Conservation (phyloP, 2,797 vertebrate genomes). For the Lepilemur ruficaudatus region DNA sequence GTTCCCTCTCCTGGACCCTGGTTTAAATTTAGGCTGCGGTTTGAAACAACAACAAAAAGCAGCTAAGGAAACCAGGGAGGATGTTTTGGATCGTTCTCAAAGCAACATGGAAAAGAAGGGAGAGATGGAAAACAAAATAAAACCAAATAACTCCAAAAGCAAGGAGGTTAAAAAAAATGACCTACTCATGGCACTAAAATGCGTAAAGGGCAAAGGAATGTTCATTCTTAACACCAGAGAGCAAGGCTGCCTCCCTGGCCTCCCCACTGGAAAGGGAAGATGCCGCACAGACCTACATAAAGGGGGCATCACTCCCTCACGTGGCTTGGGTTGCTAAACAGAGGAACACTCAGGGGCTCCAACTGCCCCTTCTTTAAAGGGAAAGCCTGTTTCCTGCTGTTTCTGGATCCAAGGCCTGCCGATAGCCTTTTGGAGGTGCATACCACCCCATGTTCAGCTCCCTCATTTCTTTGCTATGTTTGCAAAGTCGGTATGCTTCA, state of each 20-base stretch:
- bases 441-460: not conserved
- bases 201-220: not conserved
- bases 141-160: too few species aligned
- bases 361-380: not conserved
- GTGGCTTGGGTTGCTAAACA: not conserved
- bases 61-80: slow-evolving; percentile 58
- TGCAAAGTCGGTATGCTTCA: slow-evolving; percentile 60
- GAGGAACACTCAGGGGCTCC: not conserved
- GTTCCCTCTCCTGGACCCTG: not conserved
- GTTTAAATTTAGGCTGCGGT: slow-evolving; percentile 66
- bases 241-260: not conserved
- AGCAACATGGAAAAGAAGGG: slow-evolving; percentile 61
- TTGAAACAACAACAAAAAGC: slow-evolving; percentile 57
- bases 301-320: not conserved
- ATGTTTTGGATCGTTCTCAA: slow-evolving; percentile 67
- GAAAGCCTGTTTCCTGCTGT: not conserved
- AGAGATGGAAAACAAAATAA: slow-evolving; percentile 68
- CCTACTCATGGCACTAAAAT: not conserved
- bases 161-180: slow-evolving; percentile 54
- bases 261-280: not conserved
- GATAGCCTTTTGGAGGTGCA: not conserved
- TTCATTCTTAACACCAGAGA: slow-evolving; percentile 30
- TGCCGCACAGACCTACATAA: not conserved
- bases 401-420: slow-evolving; percentile 1
- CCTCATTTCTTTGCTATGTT: slow-evolving; percentile 63